phyloP scores from a whole-genome alignment of 2,113 vertebrate genomes.

The Callaeas wilsoni region DNA sequence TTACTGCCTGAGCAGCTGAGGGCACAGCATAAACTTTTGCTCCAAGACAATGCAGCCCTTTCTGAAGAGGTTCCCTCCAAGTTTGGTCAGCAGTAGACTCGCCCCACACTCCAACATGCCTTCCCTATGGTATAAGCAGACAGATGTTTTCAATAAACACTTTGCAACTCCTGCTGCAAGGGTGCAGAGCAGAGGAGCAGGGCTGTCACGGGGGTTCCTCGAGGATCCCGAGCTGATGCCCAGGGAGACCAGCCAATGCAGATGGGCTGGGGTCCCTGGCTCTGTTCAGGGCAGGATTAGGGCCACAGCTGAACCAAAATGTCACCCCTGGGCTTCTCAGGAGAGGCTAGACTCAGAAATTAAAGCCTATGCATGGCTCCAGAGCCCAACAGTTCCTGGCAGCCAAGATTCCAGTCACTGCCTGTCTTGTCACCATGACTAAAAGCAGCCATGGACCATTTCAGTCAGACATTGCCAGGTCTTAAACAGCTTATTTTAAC shows the following conservation, averaged over 20 bases:
- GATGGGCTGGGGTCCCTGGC: background rate
- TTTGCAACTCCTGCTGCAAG: background rate
- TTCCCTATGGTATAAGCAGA: background rate
- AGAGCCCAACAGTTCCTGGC: accelerated
- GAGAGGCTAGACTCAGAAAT: background rate
- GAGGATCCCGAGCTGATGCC: accelerated
- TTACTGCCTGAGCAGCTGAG: background rate
- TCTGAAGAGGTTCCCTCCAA: background rate
- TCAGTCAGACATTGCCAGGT: background rate
- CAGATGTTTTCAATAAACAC: accelerated
- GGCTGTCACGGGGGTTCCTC: accelerated
- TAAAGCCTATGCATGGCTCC: background rate
- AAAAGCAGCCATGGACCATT: background rate
- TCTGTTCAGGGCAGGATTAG: background rate
- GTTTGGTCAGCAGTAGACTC: background rate
- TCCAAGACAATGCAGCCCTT: background rate
- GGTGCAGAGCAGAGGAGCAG: background rate
- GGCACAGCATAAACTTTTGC: background rate
- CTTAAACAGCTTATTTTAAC: background rate
- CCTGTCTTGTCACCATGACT: accelerated
- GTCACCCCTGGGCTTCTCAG: background rate
- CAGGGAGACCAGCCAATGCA: background rate
- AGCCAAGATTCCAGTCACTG: background rate
- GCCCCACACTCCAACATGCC: accelerated
- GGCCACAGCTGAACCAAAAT: background rate